Evolutionary conservation across 53 echinoderm and acorn worm species (phyloP).

Genomic region (Hippasteria phrygiana): DNA sequence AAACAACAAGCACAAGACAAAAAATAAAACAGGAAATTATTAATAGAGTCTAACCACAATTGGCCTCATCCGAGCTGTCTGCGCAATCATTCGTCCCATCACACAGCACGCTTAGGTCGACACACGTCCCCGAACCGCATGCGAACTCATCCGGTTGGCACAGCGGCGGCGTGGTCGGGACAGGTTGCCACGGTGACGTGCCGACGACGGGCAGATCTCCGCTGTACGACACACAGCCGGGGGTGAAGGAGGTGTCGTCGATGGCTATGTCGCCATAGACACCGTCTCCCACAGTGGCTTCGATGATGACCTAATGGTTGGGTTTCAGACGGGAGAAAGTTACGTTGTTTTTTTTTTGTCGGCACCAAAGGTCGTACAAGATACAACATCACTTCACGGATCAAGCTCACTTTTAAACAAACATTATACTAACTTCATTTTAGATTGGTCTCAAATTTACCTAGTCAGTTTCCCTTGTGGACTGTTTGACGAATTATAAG

Average conservation of each 20-base stretch:
- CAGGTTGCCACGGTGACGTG: conserved; percentile 57
- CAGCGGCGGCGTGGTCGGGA: conserved; percentile 66
- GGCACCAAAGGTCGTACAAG: too few species aligned
- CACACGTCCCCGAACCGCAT: conserved; percentile 68
- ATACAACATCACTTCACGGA: too few species aligned
- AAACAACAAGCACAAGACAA: too few species aligned
- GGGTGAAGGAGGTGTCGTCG: conserved; percentile 83
- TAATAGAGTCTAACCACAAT: conserved; percentile 75
- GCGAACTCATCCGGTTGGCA: conserved; percentile 66
- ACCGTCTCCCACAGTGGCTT: conserved; percentile 77
- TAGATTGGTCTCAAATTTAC: too few species aligned
- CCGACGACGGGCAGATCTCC: conserved; percentile 62
- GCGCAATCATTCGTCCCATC: conserved; percentile 70
- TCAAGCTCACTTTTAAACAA: too few species aligned
- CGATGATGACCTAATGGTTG: conserved; percentile 80
- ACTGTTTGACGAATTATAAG: too few species aligned
- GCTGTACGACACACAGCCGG: conserved; percentile 51
- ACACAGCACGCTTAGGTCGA: conserved; percentile 56
- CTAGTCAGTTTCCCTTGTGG: too few species aligned
- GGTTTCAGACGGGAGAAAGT: background rate
- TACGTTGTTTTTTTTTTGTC: background rate
- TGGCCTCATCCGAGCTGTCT: conserved; percentile 72
- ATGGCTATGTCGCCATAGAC: conserved; percentile 82
- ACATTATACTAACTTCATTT: too few species aligned
- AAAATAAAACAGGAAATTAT: background rate